Conservation (phyloP, 64 coral and sea anemone genomes). For the Exaiptasia diaphana region DNA sequence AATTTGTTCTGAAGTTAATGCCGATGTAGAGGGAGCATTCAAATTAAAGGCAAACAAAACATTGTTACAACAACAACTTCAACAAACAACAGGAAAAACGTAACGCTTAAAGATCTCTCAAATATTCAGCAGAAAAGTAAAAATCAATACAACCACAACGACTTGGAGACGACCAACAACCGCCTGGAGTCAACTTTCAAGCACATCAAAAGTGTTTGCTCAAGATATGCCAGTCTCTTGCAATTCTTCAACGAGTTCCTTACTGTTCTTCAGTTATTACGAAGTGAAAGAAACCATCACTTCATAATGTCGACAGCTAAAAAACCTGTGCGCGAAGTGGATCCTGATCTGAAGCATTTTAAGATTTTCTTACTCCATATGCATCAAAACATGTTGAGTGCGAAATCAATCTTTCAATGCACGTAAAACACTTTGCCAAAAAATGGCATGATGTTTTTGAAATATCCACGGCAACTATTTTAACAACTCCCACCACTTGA, state of each 20-base stretch:
- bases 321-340: neutral
- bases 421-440: too few relatives aligned
- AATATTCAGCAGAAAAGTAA: too few relatives aligned
- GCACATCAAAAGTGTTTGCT: slow-evolving; percentile 64
- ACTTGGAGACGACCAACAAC: slow-evolving; percentile 66
- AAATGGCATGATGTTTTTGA: too few relatives aligned
- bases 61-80: too few relatives aligned
- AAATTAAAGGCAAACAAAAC: too few relatives aligned
- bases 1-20: too few relatives aligned
- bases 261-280: neutral
- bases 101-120: too few relatives aligned
- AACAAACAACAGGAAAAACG: too few relatives aligned
- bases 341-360: too few relatives aligned
- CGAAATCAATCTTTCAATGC: slow-evolving; percentile 5
- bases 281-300: slow-evolving; percentile 36
- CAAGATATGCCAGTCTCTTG: slow-evolving; percentile 31
- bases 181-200: slow-evolving; percentile 36
- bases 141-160: too few relatives aligned
- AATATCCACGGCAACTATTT: neutral
- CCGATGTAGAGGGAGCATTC: too few relatives aligned
- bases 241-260: slow-evolving; percentile 60
- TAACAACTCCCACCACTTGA: neutral
- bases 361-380: slow-evolving; percentile 41
- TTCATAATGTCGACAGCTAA: slow-evolving; percentile 10
- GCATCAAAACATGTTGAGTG: slow-evolving; percentile 15